Base-by-base conservation (phyloP, 2,113 vertebrate genomes). In the Bubo blakistoni region DNA sequence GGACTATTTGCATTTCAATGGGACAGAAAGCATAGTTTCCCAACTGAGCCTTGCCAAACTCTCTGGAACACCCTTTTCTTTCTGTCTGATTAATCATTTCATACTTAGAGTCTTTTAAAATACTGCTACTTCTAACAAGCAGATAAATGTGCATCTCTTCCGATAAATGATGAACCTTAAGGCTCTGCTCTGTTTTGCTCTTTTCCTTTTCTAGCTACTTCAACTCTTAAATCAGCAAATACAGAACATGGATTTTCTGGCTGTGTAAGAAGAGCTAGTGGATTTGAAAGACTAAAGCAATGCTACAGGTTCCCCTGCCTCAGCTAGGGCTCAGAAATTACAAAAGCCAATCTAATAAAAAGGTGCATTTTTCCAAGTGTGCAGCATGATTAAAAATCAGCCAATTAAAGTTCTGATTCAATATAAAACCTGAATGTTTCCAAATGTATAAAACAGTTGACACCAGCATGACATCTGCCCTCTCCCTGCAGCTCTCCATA, bases 1-100 rank as follows among this genome's bases (percentile, higher is more conserved):
- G 79, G 66, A 70, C 65, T 70, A 97, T 97, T 97, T 97, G 92
- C 96, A 96, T 97, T 94, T 97, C 93, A 97, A 93, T 97, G 84
- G 92, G 80, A 79, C 36, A 57, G 85, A 95, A 96, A 93, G 84
- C 94, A 80, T 61, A 47, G 38, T 93, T 96, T 92, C 94, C 94
- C 93, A 81, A 71, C 84, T 76, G 55, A 52, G 86, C 74, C 94
- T 95, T 96, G 85, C 69, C 95, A 97, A 89, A 78, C 79, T 86
- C 89, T 91, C 89, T 58, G 57, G 81, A 96, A 89, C 82, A 95
- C 74, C 63, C 85, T 94, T 92, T 93, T 97, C 83, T 90, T 96
- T 91, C 87, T 86, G 47, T 86, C 96, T 97, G 97, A 97, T 96
- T 96, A 97, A 97, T 96, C 80, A 71, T 81, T 94, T 94, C 87